A percentile compares a stretch with the other conserved stretches of the same genome.
Conservation (phyloP, 2,888 invertebrate species). For the Leucophora obtusa region DNA sequence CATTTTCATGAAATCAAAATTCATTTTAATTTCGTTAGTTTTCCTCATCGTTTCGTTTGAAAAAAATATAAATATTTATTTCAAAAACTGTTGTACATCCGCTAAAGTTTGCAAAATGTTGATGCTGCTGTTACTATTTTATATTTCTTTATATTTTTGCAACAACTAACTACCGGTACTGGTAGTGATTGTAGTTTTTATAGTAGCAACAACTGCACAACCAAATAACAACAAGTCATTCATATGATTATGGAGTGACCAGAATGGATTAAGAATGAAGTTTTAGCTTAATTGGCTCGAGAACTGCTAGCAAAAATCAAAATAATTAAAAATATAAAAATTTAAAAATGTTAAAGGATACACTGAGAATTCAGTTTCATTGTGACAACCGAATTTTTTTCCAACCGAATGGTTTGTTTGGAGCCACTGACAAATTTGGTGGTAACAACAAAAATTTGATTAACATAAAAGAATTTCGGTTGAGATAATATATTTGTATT, state of each 20-base stretch:
- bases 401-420: too few relatives aligned
- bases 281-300: too few relatives aligned
- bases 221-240: conserved; percentile 2
- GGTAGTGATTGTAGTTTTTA: neutral
- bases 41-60: conserved; percentile 11
- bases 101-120: conserved; percentile 38
- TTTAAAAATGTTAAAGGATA: too few relatives aligned
- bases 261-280: neutral
- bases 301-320: too few relatives aligned
- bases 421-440: too few relatives aligned
- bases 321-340: too few relatives aligned
- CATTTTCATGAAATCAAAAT: conserved; percentile 24
- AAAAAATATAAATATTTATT: conserved; percentile 49
- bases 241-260: conserved; percentile 17
- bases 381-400: too few relatives aligned
- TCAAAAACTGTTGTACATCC: conserved; percentile 32
- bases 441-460: too few relatives aligned
- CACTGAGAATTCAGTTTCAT: too few relatives aligned
- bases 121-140: conserved; percentile 27
- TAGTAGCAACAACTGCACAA: neutral
- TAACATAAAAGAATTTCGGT: too few relatives aligned
- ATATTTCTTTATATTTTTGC: conserved; percentile 25
- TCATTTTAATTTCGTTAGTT: conserved; percentile 31
- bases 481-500: too few relatives aligned
- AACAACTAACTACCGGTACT: conserved; percentile 28